Conservation (phyloP, 2,113 vertebrate species). For the Nycticebus coucang region DNA sequence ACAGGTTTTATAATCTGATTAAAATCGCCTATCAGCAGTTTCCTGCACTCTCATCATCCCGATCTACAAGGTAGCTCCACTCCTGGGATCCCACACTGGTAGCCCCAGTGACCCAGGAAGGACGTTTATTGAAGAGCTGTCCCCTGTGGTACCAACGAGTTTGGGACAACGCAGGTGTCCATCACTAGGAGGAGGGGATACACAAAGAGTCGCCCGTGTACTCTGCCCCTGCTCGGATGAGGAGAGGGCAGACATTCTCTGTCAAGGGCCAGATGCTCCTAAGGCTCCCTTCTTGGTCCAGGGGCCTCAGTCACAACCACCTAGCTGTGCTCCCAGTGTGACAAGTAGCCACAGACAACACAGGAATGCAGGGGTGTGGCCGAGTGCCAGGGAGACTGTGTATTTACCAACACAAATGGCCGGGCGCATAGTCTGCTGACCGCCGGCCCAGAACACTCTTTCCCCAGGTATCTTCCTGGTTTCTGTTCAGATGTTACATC, state of each 20-base stretch:
- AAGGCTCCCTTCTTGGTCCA: neutral
- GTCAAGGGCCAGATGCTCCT: neutral
- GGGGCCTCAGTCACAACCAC: neutral
- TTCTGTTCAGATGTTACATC: neutral
- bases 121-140: rapidly evolving
- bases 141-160: no score
- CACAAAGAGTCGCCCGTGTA: rapidly evolving
- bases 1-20: neutral
- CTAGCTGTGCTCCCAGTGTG: rapidly evolving
- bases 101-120: neutral
- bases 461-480: neutral
- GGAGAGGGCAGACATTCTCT: neutral
- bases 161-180: neutral
- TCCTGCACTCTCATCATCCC: neutral
- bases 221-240: neutral
- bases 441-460: neutral
- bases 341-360: neutral
- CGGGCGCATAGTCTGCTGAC: neutral
- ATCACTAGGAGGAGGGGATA: rapidly evolving
- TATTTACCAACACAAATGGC: neutral
- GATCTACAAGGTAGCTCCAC: neutral
- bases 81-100: neutral
- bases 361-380: rapidly evolving
- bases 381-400: neutral
- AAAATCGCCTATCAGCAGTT: neutral